Conservation (phyloP, 2,797 vertebrate genomes). For the Alectoris magna region DNA sequence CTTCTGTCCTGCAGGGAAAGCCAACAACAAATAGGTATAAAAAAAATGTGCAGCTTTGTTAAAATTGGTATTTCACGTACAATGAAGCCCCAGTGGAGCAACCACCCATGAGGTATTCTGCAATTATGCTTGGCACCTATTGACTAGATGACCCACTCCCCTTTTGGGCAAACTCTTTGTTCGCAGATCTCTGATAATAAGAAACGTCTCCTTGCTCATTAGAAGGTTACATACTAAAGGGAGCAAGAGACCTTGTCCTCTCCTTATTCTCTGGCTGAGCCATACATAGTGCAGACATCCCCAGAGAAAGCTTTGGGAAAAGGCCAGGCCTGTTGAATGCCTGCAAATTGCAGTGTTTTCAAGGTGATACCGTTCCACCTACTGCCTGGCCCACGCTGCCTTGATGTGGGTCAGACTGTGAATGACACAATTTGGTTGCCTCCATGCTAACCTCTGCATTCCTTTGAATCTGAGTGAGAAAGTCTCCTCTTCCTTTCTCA, state of each 20-base stretch:
- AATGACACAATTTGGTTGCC: constrained; percentile 22
- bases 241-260: background rate
- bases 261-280: background rate
- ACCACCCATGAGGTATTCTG: background rate
- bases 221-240: background rate
- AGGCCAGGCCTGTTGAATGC: background rate
- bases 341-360: rapidly evolving
- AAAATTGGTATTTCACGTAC: background rate
- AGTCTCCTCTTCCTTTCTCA: constrained; percentile 45
- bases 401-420: constrained; percentile 49
- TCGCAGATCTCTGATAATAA: background rate
- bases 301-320: background rate
- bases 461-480: constrained; percentile 21
- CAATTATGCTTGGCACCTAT: background rate
- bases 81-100: background rate
- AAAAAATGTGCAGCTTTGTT: background rate
- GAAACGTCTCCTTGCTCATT: background rate
- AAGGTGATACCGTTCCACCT: background rate
- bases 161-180: background rate
- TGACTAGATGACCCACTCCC: rapidly evolving
- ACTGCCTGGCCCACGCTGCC: background rate
- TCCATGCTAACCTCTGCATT: background rate
- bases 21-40: background rate
- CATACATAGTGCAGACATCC: background rate
- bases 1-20: background rate